Conservation (phyloP, 2,888 invertebrate species). For the Exocentrus adspersus region DNA sequence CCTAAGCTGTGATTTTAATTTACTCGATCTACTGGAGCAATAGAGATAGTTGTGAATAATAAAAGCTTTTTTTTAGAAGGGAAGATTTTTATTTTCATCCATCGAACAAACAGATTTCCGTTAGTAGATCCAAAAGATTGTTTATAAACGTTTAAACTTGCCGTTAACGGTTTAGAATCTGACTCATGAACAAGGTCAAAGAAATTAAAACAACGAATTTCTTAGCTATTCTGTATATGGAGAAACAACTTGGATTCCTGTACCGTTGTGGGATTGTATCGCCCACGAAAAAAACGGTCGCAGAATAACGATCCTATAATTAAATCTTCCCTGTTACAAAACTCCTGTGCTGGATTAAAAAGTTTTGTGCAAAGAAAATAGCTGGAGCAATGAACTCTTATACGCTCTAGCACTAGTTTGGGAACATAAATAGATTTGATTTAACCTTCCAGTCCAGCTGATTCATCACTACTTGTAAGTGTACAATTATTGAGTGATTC, state of each 20-base stretch:
- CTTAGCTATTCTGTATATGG: conserved; percentile 26
- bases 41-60: neutral
- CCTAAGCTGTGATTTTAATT: conserved; percentile 7
- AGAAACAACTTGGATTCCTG: conserved; percentile 29
- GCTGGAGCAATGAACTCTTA: neutral
- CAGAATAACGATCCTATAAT: neutral
- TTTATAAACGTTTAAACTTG: neutral
- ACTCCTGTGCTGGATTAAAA: too few species aligned
- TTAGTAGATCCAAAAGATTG: conserved; percentile 3
- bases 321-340: neutral
- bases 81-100: neutral
- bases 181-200: conserved; percentile 33
- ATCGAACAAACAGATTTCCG: conserved; percentile 6
- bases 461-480: conserved; percentile 10
- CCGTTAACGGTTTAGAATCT: conserved; percentile 8
- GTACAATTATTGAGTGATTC: too few species aligned
- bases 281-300: conserved; percentile 34
- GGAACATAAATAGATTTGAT: neutral
- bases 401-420: too few species aligned
- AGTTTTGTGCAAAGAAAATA: too few species aligned
- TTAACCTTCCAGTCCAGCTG: neutral
- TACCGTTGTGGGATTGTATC: conserved; percentile 29
- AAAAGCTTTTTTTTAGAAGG: neutral
- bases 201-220: conserved; percentile 38
- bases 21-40: too few species aligned